phyloP scores from a whole-genome alignment of 2,113 vertebrate species.

The Donacobius atricapilla region DNA sequence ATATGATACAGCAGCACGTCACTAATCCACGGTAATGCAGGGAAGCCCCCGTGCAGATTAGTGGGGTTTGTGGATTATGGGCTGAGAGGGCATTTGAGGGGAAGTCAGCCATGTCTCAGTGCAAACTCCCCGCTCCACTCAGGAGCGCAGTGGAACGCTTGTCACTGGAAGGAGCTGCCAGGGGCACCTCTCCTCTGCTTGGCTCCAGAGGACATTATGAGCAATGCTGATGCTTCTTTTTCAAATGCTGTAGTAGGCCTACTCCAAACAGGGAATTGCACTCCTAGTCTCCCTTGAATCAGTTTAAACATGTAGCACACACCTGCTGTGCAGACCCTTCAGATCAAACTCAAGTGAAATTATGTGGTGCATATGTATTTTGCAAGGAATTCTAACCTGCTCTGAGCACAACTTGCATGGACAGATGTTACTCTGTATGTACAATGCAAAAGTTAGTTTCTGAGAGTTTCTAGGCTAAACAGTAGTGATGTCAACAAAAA shows the following conservation, averaged over 20 bases:
- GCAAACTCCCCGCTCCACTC: background rate
- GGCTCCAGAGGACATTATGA: background rate
- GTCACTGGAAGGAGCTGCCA: background rate
- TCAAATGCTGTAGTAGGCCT: background rate
- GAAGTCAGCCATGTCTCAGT: background rate
- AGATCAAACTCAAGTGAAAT: background rate
- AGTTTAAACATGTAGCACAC: background rate
- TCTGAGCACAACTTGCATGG: background rate
- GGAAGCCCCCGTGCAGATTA: slow-evolving; percentile 54
- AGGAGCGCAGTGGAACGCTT: accelerated
- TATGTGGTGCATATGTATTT: background rate
- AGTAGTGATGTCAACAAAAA: background rate
- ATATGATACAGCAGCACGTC: slow-evolving; percentile 1
- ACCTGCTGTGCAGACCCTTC: background rate
- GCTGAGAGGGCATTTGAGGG: slow-evolving; percentile 36
- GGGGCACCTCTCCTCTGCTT: background rate
- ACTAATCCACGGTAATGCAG: slow-evolving; percentile 55
- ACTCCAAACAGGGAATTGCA: background rate
- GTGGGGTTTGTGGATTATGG: slow-evolving; percentile 30
- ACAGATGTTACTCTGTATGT: accelerated
- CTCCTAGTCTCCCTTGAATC: background rate
- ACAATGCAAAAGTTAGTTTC: background rate
- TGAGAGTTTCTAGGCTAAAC: background rate
- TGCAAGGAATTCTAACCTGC: background rate
- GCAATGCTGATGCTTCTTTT: background rate